Conservation (phyloP, 2,888 invertebrate species). For the Aphelenchoides bicaudatus region DNA sequence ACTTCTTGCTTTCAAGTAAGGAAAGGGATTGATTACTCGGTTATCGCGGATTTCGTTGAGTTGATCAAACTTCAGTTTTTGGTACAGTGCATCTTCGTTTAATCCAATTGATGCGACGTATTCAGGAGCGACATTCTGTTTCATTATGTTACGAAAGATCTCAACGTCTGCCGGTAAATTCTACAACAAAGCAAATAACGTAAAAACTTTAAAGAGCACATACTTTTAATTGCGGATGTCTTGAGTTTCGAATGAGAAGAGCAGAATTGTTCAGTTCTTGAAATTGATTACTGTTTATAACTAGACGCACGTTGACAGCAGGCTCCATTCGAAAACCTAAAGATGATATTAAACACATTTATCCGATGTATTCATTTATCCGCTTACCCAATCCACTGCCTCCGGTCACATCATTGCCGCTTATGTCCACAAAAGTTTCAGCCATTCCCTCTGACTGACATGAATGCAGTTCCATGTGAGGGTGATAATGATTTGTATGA, state of each 20-base stretch:
- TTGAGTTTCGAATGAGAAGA: constrained; percentile 52
- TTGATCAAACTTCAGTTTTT: constrained; percentile 52
- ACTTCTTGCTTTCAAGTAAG: constrained; percentile 78
- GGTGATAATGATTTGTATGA: constrained; percentile 55
- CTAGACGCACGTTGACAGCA: constrained; percentile 53
- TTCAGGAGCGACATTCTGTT: constrained; percentile 68
- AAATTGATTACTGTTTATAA: constrained; percentile 55
- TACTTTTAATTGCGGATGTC: constrained; percentile 48
- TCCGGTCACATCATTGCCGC: constrained; percentile 26
- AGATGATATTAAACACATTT: too few relatives aligned
- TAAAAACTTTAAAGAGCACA: too few relatives aligned
- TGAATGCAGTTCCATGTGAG: constrained; percentile 56
- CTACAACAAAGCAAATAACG: too few relatives aligned
- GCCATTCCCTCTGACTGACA: constrained; percentile 44
- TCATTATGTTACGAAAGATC: constrained; percentile 76
- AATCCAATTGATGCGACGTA: constrained; percentile 56
- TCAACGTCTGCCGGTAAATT: constrained; percentile 43
- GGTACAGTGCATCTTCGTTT: constrained; percentile 64
- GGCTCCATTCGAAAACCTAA: constrained; percentile 57
- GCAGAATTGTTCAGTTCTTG: constrained; percentile 55
- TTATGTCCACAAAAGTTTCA: constrained; percentile 43
- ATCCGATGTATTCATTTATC: too few relatives aligned
- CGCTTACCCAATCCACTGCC: constrained; percentile 34
- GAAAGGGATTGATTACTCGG: constrained; percentile 78
- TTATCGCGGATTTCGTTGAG: constrained; percentile 70